Percentiles rank a stretch among this genome's conserved stretches.
phyloP scores from a whole-genome alignment of 2,113 vertebrate species.

The Chaenogobius annularis region DNA sequence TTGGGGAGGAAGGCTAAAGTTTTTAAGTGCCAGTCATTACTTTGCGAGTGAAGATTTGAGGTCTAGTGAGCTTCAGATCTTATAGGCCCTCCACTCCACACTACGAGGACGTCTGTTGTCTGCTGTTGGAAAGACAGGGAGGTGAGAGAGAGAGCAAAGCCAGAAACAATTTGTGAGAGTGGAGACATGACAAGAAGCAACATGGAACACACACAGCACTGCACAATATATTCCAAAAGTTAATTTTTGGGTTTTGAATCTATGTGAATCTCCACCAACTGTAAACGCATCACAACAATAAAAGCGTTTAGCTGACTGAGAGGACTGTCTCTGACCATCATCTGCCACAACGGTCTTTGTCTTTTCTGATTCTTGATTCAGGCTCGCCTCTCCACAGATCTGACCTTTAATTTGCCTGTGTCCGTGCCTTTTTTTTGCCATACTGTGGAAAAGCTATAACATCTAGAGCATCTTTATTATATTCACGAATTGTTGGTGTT shows the following conservation, averaged over 20 bases:
- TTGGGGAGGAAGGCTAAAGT: slow-evolving; percentile 6
- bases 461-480: too few species aligned
- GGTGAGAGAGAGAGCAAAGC: slow-evolving; percentile 24
- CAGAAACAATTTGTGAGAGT: slow-evolving; percentile 23
- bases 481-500: too few species aligned
- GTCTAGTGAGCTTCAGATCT: slow-evolving; percentile 64
- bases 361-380: background rate
- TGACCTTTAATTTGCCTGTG: too few species aligned
- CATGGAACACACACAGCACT: slow-evolving; percentile 27
- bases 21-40: slow-evolving; percentile 54
- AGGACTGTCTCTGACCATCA: too few species aligned
- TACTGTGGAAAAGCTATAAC: too few species aligned
- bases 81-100: slow-evolving; percentile 70
- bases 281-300: too few species aligned
- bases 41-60: slow-evolving; percentile 48
- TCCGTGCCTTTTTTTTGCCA: too few species aligned
- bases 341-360: too few species aligned
- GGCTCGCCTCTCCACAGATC: background rate
- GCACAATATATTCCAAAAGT: background rate
- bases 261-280: too few species aligned
- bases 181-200: slow-evolving; percentile 35
- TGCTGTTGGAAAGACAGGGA: slow-evolving; percentile 47
- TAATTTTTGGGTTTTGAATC: too few species aligned
- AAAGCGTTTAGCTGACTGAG: background rate
- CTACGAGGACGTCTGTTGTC: slow-evolving; percentile 58